Evolutionary conservation across 2,888 invertebrate species (phyloP), one percentile per base, ranked within the genome.

Genomic region (Eupelmus urozonus): DNA sequence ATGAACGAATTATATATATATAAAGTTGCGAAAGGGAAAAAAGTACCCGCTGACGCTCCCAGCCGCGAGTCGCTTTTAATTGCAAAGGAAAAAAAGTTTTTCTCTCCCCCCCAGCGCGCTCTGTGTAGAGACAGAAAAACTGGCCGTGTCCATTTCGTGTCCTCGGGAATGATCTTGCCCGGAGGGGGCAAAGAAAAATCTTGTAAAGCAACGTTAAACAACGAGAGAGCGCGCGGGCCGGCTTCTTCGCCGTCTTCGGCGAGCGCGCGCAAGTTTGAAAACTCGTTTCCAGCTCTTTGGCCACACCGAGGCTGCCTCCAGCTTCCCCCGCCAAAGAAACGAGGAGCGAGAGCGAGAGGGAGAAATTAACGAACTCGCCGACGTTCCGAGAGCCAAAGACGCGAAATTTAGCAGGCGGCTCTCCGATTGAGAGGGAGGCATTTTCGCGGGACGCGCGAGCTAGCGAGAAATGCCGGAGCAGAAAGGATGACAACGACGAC

Each of bases 331-430:
- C 29, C 55, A 18, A 57, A 16, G 65, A 45, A 51, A 57, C 18
- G 70, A 18, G 62, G n/a, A n/a, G n/a, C n/a, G n/a, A n/a, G n/a
- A n/a, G n/a, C n/a, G n/a, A n/a, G n/a, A n/a, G n/a, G n/a, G n/a
- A n/a, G 51, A 70, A 79, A 76, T 79, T 76, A 79, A 79, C 70
- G 59, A 79, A 79, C 78, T 79, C 60, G 67, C 57, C 73, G 62
- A 29, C 42, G n/a, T 66, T 66, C 62, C 34, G 18, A 42, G 62
- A 66, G 66, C 42, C 78, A 59, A 63, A 55, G 59, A 55, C 23
- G 62, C 66, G 72, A 59, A 45, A 27, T 66, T 49, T 57, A 57
- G 51, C 34, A 34, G 34, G 9, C 5, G 34, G 9, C 2, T 53
- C 20, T 20, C 7, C 53, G 55, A 53, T 55, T 9, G 40, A 20